A percentile compares a stretch with the other conserved stretches of the same genome.
Conservation (phyloP, 2,113 vertebrate genomes). For the Ranitomeya variabilis region DNA sequence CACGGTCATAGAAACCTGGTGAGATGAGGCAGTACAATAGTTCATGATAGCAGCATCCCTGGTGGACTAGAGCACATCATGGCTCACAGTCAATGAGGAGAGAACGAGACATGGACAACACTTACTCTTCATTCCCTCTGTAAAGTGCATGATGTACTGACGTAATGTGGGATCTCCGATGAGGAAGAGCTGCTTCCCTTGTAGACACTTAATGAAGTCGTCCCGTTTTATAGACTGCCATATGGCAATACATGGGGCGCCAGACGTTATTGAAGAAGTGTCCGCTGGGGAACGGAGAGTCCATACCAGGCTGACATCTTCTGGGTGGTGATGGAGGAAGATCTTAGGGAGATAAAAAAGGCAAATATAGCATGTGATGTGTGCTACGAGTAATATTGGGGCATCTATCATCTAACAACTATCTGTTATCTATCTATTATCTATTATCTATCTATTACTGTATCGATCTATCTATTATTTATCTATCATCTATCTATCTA, state of each 20-base stretch:
- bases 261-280: slow-evolving; percentile 53
- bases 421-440: too few species aligned
- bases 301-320: slow-evolving; percentile 51
- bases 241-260: slow-evolving; percentile 55
- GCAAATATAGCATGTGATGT: neutral
- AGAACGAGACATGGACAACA: neutral
- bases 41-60: neutral
- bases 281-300: slow-evolving; percentile 50
- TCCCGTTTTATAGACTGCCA: slow-evolving; percentile 38
- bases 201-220: slow-evolving; percentile 59
- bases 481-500: too few species aligned
- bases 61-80: neutral
- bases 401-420: too few species aligned
- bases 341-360: neutral
- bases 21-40: neutral
- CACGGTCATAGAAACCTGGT: neutral
- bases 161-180: slow-evolving; percentile 59
- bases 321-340: neutral
- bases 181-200: slow-evolving; percentile 62
- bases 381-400: too few species aligned
- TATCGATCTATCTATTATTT: too few species aligned
- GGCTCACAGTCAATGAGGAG: neutral
- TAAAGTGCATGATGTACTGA: slow-evolving; percentile 60
- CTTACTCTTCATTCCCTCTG: slow-evolving; percentile 57
- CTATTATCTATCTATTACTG: too few species aligned